Base-by-base conservation (phyloP, 2,113 vertebrate genomes). In the Menura novaehollandiae region DNA sequence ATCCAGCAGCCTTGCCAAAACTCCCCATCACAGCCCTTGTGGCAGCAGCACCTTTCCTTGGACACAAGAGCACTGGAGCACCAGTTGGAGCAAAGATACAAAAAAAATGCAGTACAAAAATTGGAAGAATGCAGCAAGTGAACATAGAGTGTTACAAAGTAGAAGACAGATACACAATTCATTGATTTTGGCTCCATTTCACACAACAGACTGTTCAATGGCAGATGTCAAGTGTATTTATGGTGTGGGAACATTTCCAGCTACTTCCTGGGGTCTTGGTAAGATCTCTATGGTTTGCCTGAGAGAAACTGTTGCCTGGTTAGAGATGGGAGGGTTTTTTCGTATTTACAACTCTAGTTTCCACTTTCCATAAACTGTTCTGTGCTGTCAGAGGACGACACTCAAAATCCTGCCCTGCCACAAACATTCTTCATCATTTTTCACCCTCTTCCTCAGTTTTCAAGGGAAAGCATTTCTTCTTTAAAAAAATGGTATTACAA, bases 201-300 rank as follows among this genome's bases (percentile, higher is more conserved):
- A 84, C 87, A 81, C 68, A 74, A 49, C 80, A 86, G 73, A 62
- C 37, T 62, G 68, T 5, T 89, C 87, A 53, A 11, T 81, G 87
- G 91, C 80, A 94, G 84, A 77, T 86, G 81, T 93, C 93, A 95
- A 71, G 62, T 18, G 56, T 81, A 87, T 94, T 96, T 91, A 85
- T 69, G 77, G 63, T 47, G 47, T 76, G 74, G 77, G 87, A 97
- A 91, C 15, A 33, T 43, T 91, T 93, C 93, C 92, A 95, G 81
- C 26, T 30, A 43, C 81, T 91, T 94, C 69, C 88, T 68, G 56
- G 41, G 90, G 60, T 82, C 74, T 75, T 3, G 1, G 62, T 66
- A 77, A 80, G 72, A 80, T 80, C 59, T 47, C 75, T 53, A 16
- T 1, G 17, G 83, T 86, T 64, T 88, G 62, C 67, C 74, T 12